Evolutionary conservation across 2,113 vertebrate genomes (phyloP).

Genomic region (Gasterosteus nipponicus): DNA sequence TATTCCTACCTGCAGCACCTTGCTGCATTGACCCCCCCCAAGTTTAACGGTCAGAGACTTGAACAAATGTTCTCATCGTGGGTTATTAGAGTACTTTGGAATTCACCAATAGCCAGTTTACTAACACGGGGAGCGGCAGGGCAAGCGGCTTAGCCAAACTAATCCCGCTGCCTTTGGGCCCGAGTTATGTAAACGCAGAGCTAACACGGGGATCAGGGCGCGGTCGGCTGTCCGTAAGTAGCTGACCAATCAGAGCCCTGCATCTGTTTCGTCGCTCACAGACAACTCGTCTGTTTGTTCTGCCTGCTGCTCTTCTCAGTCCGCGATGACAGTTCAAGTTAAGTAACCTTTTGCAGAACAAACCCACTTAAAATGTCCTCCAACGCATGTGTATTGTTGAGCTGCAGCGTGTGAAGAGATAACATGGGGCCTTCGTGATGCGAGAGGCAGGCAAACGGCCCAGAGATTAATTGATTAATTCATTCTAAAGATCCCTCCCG

Average conservation of each 20-base stretch:
- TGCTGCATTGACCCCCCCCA: neutral
- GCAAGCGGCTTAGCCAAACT: constrained; percentile 65
- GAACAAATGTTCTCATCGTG: too few species aligned
- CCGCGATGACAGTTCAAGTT: neutral
- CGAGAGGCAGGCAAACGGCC: too few species aligned
- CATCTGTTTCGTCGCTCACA: neutral
- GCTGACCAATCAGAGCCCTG: constrained; percentile 1
- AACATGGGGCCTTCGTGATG: too few species aligned
- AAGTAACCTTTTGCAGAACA: neutral
- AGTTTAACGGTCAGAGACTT: neutral
- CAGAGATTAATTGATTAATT: too few species aligned
- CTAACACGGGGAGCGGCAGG: constrained; percentile 42
- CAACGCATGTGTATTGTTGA: too few species aligned
- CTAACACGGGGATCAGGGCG: constrained; percentile 34
- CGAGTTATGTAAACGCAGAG: constrained; percentile 54
- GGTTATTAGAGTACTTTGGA: neutral
- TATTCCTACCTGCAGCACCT: neutral
- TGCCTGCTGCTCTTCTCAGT: neutral
- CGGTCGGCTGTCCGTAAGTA: neutral
- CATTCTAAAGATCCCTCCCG: constrained; percentile 4
- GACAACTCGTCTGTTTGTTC: neutral
- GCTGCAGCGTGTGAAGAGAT: too few species aligned
- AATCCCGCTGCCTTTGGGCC: constrained; percentile 56
- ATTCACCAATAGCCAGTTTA: constrained; percentile 12
- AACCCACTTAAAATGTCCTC: neutral